phyloP scores from a whole-genome alignment of 2,888 invertebrate species.

The Drosophila birchii region DNA sequence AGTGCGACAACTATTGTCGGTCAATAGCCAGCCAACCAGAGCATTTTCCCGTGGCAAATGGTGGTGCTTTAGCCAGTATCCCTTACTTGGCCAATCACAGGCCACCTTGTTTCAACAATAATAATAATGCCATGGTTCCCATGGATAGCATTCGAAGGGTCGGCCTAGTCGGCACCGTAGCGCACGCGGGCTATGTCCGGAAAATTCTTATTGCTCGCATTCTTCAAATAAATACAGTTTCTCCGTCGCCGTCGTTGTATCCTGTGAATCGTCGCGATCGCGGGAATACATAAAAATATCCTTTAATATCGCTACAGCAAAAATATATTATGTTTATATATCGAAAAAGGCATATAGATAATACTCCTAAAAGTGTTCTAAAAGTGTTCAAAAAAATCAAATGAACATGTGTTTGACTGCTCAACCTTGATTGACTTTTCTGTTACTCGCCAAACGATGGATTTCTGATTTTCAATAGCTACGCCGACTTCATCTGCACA shows the following conservation, averaged over 20 bases:
- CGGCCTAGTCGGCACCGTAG: slow-evolving; percentile 24
- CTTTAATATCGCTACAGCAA: background rate
- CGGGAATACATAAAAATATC: background rate
- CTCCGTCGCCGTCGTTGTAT: slow-evolving; percentile 14
- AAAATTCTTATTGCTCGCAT: slow-evolving; percentile 3
- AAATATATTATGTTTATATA: background rate
- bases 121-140: slow-evolving; percentile 1
- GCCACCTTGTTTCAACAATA: slow-evolving; percentile 10
- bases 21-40: slow-evolving; percentile 32
- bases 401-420: slow-evolving; percentile 57
- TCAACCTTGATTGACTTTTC: slow-evolving; percentile 28
- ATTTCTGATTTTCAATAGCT: slow-evolving; percentile 8
- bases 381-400: slow-evolving; percentile 34
- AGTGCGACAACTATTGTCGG: slow-evolving; percentile 24
- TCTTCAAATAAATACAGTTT: slow-evolving; percentile 23
- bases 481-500: slow-evolving; percentile 14
- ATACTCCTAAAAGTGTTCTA: background rate
- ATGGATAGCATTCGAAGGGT: slow-evolving; percentile 10
- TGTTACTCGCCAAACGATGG: slow-evolving; percentile 3
- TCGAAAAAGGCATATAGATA: background rate
- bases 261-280: background rate
- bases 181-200: slow-evolving; percentile 7
- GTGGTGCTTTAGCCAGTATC: slow-evolving; percentile 41
- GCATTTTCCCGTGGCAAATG: background rate
- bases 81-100: slow-evolving; percentile 49